These are phyloP conservation scores for Oncorhynchus kisutch DNA, from an alignment of 2,113 vertebrate species.

Conservation along the genomic window DNA sequence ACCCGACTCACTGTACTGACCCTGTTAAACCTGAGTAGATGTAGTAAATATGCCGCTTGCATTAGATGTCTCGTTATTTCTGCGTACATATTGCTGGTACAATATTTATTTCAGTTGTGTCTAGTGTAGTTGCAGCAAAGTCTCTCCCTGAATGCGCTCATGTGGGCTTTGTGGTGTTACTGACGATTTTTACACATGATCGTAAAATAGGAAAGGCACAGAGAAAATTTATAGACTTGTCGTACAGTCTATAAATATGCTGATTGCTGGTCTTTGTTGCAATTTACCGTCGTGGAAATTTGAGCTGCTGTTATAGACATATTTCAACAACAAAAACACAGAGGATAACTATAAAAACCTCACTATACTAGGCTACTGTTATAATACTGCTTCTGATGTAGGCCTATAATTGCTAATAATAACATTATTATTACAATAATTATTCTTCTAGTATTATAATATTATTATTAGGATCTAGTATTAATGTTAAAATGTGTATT, in stretches of 20 bases:
- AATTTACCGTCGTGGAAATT: too few species aligned
- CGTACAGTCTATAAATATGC: constrained; percentile 73
- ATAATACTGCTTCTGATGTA: too few species aligned
- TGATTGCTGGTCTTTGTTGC: constrained; percentile 45
- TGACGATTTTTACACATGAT: constrained; percentile 73
- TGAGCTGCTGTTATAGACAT: not conserved
- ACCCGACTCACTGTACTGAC: constrained; percentile 59
- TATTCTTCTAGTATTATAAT: too few species aligned
- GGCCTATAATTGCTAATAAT: too few species aligned
- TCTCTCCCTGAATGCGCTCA: constrained; percentile 48
- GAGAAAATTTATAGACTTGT: constrained; percentile 71
- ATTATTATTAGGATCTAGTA: too few species aligned
- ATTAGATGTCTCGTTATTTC: constrained; percentile 66
- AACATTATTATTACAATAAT: too few species aligned
- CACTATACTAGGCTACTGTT: too few species aligned
- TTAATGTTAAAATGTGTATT: too few species aligned
- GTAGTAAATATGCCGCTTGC: constrained; percentile 68
- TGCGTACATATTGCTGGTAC: constrained; percentile 47
- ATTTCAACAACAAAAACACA: not conserved
- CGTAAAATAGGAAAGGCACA: constrained; percentile 74
- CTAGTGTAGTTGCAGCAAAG: constrained; percentile 17
- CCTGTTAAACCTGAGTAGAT: constrained; percentile 68
- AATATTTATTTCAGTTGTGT: constrained; percentile 29
- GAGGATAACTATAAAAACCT: not conserved
- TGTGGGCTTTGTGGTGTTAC: constrained; percentile 62